A percentile compares a stretch with the other conserved stretches of the same genome.
Conservation (phyloP, 2,113 vertebrate genomes). For the Suricata suricatta region DNA sequence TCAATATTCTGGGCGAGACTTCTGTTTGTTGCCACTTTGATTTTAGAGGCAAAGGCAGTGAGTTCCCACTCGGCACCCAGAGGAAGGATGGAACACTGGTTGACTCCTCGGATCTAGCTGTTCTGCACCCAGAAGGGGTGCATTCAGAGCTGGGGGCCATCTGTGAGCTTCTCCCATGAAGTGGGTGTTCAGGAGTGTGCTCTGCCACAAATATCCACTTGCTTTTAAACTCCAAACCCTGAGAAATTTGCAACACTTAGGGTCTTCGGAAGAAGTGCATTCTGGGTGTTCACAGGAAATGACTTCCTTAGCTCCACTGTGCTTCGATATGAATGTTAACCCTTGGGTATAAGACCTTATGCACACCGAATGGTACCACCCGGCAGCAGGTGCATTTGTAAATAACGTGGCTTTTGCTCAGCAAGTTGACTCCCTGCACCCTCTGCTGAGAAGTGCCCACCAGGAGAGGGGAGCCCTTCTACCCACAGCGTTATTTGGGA, state of each 20-base stretch:
- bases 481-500: constrained; percentile 18
- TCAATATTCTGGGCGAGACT: neutral
- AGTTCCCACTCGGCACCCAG: rapidly evolving
- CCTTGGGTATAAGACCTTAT: neutral
- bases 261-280: rapidly evolving
- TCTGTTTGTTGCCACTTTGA: neutral
- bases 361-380: neutral
- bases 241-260: rapidly evolving
- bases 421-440: neutral
- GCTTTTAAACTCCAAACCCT: neutral
- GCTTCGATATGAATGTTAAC: neutral
- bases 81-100: rapidly evolving
- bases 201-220: neutral
- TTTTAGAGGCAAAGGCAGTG: neutral
- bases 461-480: constrained; percentile 37
- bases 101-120: neutral
- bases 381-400: neutral
- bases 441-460: neutral
- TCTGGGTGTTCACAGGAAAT: neutral
- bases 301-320: neutral
- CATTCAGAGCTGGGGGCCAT: neutral
- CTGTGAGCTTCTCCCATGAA: no score
- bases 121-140: rapidly evolving
- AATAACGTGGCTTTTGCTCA: neutral
- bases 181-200: no score